Conservation (phyloP, 2,113 vertebrate genomes). For the Petaurus breviceps region DNA sequence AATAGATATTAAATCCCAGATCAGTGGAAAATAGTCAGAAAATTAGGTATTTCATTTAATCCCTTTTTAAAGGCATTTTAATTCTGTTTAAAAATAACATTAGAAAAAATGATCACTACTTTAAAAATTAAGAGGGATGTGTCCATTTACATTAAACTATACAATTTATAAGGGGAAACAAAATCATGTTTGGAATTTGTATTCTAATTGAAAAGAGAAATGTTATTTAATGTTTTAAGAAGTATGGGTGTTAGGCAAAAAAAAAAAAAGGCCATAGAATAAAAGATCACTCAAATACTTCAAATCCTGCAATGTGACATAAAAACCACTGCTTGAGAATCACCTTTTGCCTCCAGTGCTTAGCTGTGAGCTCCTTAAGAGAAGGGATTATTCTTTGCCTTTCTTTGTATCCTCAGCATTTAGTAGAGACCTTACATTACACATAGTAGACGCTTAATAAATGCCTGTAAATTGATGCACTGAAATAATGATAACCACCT, state of each 20-base stretch:
- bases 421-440: not conserved
- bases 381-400: not conserved
- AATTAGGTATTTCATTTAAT: slow-evolving; percentile 14
- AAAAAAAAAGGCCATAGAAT: not conserved
- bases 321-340: slow-evolving; percentile 12
- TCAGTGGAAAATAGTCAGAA: slow-evolving; percentile 38
- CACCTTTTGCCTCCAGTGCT: not conserved
- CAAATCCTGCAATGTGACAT: not conserved
- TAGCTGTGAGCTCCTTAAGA: not conserved
- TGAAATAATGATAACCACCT: not conserved
- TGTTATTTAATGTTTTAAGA: not conserved
- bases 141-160: not conserved
- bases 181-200: not conserved
- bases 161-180: not conserved
- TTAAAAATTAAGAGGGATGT: slow-evolving; percentile 13
- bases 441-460: not conserved
- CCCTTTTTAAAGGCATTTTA: no score
- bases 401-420: not conserved
- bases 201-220: not conserved
- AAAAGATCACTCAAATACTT: slow-evolving; percentile 19
- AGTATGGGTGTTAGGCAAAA: not conserved
- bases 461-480: not conserved
- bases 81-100: slow-evolving; percentile 13
- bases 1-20: not conserved
- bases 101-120: slow-evolving; percentile 9